Conservation (phyloP, 2,888 invertebrate genomes). For the Sarcophaga caerulescens region DNA sequence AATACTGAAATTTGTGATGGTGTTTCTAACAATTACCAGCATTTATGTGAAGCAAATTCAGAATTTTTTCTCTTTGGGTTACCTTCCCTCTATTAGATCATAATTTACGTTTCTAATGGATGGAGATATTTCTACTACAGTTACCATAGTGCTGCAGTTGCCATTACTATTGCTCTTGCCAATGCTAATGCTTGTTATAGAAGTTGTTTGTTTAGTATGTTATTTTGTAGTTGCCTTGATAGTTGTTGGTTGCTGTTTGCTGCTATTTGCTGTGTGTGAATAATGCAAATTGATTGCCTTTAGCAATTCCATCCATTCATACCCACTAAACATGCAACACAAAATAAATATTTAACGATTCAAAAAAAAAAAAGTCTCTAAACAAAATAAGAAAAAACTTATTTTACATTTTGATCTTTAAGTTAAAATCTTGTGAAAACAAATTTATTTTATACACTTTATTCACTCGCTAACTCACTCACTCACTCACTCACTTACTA, state of each 20-base stretch:
- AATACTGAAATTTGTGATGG: no score
- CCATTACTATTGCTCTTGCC: slow-evolving; percentile 6
- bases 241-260: slow-evolving; percentile 41
- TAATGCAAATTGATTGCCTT: slow-evolving; percentile 69
- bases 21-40: no score
- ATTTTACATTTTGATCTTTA: slow-evolving; percentile 62
- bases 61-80: not conserved
- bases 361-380: slow-evolving; percentile 19
- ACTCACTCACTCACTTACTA: not conserved
- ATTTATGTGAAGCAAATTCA: not conserved
- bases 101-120: slow-evolving; percentile 10
- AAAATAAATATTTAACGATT: slow-evolving; percentile 47
- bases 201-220: slow-evolving; percentile 14
- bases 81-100: slow-evolving; percentile 23
- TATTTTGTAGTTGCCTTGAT: slow-evolving; percentile 1
- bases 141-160: slow-evolving; percentile 9
- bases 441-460: slow-evolving; percentile 18
- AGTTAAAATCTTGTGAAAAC: slow-evolving; percentile 47
- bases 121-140: slow-evolving; percentile 1
- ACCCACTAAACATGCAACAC: slow-evolving; percentile 45
- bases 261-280: slow-evolving; percentile 58
- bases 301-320: slow-evolving; percentile 49
- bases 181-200: slow-evolving; percentile 17
- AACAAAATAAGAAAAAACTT: not conserved
- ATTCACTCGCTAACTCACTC: not conserved